Percentiles rank a stretch among this genome's conserved stretches.
phyloP scores from a whole-genome alignment of 2,797 vertebrate genomes.

The Streptopelia turtur region DNA sequence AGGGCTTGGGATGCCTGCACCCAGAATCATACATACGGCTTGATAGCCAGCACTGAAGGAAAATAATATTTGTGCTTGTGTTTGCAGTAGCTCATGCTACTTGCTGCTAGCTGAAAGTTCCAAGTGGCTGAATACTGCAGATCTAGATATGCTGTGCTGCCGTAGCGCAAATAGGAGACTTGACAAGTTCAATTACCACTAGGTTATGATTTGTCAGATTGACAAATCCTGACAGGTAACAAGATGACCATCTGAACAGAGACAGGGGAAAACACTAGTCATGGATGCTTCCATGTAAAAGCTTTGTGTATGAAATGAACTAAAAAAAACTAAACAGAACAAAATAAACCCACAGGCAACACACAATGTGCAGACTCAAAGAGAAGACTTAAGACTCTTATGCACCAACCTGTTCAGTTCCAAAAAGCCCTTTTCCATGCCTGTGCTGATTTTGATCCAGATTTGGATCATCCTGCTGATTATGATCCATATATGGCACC shows the following conservation, averaged over 20 bases:
- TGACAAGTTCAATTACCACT: not conserved
- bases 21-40: not conserved
- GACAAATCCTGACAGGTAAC: not conserved
- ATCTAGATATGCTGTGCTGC: not conserved
- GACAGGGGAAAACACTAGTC: not conserved
- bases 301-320: not conserved
- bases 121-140: not conserved
- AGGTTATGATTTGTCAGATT: not conserved
- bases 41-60: not conserved
- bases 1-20: not conserved
- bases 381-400: not conserved
- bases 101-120: not conserved
- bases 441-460: conserved; percentile 10
- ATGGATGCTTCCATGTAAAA: not conserved
- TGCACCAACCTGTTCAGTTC: not conserved
- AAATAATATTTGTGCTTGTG: not conserved
- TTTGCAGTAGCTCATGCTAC: not conserved
- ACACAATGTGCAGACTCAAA: not conserved
- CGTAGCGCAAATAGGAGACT: not conserved
- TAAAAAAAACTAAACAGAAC: not conserved
- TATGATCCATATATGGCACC: conserved; percentile 16
- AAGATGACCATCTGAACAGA: not conserved
- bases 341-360: not conserved
- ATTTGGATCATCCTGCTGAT: not conserved
- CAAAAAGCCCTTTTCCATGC: not conserved